Base-by-base conservation (phyloP, 2,113 vertebrate species). In the Rhinolophus sinicus region DNA sequence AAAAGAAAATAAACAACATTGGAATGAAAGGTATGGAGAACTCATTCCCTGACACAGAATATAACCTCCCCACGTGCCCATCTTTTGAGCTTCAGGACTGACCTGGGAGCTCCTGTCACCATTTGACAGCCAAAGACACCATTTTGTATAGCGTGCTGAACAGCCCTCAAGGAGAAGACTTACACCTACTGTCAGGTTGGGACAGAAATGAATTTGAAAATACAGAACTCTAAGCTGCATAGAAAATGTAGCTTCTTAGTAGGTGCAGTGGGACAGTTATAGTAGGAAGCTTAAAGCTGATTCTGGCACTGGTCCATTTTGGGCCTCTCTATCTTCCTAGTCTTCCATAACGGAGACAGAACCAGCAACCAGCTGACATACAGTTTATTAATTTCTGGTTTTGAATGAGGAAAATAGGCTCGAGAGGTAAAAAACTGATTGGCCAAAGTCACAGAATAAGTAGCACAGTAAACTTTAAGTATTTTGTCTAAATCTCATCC, bases 1-100 rank as follows among this genome's bases (percentile, higher is more conserved):
- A 95, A 97, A 93, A 82, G 80, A 92, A 95, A 97, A 97, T 52
- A 97, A 96, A 96, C 87, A 88, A 35, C 64, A 90, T 30, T 93
- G 93, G 97, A 95, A 96, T 15, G 86, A 95, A 69, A 96, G 92
- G 93, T 60, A 81, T 95, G 92, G 93, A 58, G 86, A 90, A 60
- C 65, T 76, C 88, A 91, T 50, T 95, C 73, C 84, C 60, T 35
- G 62, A 93, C 4, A 14, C 21, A 62, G 47, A 94, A 47, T 73
- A 77, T 44, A 14, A 60, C 88, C 85, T 94, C 58, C 69, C 76
- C 24, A 21, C 11, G 12, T n/a, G 26, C 40, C 93, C 22, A 22
- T 64, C 86, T 8, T 16, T 4, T 6, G 85, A 40, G 88, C n/a
- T 54, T 62, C 44, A 19, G 88, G 8, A 4, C 26, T 26, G 82